Percentiles rank a stretch among this genome's conserved stretches.
Conservation (phyloP, 2,797 vertebrate genomes). For the Onychomys leucogaster region DNA sequence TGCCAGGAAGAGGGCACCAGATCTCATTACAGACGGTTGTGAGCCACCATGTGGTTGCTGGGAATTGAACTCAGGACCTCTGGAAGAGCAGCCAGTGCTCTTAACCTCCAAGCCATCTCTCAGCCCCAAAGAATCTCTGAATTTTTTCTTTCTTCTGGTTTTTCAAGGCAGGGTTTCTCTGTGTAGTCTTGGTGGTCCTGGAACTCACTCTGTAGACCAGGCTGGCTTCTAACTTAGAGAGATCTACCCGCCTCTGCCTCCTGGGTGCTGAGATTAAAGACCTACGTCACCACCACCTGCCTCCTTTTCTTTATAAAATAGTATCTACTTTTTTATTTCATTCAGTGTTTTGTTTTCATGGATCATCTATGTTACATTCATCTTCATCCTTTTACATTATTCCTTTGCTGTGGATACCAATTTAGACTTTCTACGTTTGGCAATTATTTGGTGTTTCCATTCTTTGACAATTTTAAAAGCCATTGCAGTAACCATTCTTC, state of each 20-base stretch:
- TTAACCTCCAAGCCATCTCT: background rate
- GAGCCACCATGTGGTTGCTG: background rate
- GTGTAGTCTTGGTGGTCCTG: background rate
- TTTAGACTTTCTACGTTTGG: background rate
- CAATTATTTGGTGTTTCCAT: slow-evolving; percentile 18
- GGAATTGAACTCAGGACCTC: background rate
- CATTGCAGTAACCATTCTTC: slow-evolving; percentile 2
- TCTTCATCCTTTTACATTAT: slow-evolving; percentile 24
- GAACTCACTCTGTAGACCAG: background rate
- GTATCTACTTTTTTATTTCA: slow-evolving; percentile 22
- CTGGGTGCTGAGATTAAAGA: background rate
- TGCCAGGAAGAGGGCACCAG: background rate
- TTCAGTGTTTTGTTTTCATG: background rate
- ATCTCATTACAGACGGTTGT: background rate
- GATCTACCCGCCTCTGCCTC: background rate
- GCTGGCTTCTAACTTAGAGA: background rate
- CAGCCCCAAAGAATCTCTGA: background rate
- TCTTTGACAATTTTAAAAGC: background rate
- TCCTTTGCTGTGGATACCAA: slow-evolving; percentile 32
- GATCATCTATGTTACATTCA: background rate
- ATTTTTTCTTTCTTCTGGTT: background rate
- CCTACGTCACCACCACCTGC: background rate
- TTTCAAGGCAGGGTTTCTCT: background rate
- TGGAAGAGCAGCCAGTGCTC: background rate
- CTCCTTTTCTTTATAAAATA: slow-evolving; percentile 3